Base-by-base conservation (phyloP, 2,113 vertebrate species). In the Urocynchramus pylzowi region DNA sequence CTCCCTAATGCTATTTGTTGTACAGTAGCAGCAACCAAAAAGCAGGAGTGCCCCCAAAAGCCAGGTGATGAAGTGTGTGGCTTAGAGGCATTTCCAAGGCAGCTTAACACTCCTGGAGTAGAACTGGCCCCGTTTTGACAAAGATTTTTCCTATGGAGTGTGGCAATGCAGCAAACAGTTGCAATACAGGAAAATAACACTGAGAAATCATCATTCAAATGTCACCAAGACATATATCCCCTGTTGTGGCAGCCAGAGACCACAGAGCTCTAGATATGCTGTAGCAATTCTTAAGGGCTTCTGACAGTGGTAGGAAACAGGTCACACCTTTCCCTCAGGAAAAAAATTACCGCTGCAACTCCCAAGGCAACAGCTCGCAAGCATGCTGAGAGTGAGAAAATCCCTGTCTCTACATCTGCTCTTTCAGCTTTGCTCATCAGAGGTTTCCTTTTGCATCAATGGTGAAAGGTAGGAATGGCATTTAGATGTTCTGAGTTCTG, bases 161-260 rank as follows among this genome's bases (percentile, higher is more conserved):
- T 82, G 65, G 30, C 0, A 0, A 53, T n/a, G 26, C 68, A 64
- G 53, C 27, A 1, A 83, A 61, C 11, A 53, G 26, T 30, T 69
- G 33, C 3, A 6, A 39, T 44, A 64, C 9, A 69, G 57, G 41
- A 68, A 76, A 88, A 49, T 60, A 93, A 73, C 30, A 74, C 42
- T 21, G 26, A 74, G 8, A 74, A 50, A 47, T 30, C 45, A 70
- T 28, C 5, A 10, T 54, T 80, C 56, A 87, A 74, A 71, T 50
- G 56, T 77, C 59, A 53, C 16, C 49, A 45, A 69, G 52, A 65
- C 24, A 81, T 68, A 90, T 65, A 45, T 44, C 30, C 59, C 50
- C 60, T 50, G 47, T 18, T 52, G 80, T 84, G 84, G 35, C 35
- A 84, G 35, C 23, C 2, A 11, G 80, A 84, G 60, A 52, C 56